These are phyloP conservation scores for Cybosia mesomella DNA, from an alignment of 2,888 invertebrate genomes.

Conservation along the genomic window DNA sequence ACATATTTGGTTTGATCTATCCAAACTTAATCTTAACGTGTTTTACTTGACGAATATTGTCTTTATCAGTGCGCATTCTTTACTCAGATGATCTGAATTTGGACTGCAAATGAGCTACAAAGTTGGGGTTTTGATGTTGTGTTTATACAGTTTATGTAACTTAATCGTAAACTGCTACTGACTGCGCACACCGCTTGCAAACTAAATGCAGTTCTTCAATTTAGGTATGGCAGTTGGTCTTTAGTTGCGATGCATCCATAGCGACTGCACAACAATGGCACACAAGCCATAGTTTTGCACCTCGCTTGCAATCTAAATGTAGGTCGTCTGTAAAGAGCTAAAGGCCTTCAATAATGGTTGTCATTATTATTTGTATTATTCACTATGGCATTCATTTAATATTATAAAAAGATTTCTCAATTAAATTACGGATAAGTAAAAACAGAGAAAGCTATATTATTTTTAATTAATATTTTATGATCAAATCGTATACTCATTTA, in stretches of 20 bases:
- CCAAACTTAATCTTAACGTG: background rate
- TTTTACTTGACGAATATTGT: background rate
- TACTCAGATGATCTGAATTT: background rate
- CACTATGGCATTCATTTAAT: constrained; percentile 26
- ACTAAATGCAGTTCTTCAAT: too few species aligned
- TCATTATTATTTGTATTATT: background rate
- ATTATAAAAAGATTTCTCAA: constrained; percentile 49
- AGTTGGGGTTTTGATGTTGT: background rate
- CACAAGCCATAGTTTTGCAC: background rate
- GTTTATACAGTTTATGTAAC: background rate
- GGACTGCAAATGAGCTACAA: background rate
- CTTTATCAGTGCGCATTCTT: background rate
- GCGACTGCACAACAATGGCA: background rate
- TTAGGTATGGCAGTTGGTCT: too few species aligned
- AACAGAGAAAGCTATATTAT: constrained; percentile 48
- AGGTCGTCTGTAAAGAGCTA: background rate
- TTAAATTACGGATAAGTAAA: constrained; percentile 37
- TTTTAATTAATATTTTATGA: constrained; percentile 66
- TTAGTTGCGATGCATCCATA: background rate
- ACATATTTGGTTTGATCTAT: background rate
- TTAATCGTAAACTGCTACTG: background rate
- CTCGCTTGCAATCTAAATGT: background rate
- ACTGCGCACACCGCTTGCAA: background rate
- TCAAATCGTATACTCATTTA: constrained; percentile 82
- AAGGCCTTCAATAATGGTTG: background rate